Evolutionary conservation across 2,113 vertebrate genomes (phyloP).

Genomic region (Cyprinodon brontotheroides): DNA sequence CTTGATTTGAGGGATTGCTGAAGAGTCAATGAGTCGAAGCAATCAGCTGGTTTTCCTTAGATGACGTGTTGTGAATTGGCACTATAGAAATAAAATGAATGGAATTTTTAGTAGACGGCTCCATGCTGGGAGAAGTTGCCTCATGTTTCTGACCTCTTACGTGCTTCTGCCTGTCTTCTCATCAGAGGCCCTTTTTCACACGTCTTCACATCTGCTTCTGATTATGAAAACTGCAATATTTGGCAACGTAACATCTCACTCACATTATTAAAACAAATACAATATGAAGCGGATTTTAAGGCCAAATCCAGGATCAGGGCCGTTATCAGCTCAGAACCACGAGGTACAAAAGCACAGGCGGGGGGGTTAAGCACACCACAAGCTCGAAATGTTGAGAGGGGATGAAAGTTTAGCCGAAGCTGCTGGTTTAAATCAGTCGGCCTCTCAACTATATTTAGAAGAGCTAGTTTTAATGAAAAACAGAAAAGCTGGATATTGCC

Average conservation of each 20-base stretch:
- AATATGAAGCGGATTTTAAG: conserved; percentile 27
- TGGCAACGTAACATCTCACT: conserved; percentile 13
- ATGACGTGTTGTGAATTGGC: no score
- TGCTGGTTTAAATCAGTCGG: conserved; percentile 2
- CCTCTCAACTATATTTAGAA: background rate
- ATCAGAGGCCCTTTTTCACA: conserved; percentile 6
- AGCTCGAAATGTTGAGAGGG: background rate
- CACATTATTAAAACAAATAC: conserved; percentile 30
- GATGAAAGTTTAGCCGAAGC: background rate
- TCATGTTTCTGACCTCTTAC: conserved; percentile 8
- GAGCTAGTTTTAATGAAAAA: conserved; percentile 39
- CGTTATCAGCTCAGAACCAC: background rate
- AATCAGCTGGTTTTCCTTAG: no score
- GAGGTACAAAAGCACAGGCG: conserved; percentile 44
- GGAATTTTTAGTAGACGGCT: no score
- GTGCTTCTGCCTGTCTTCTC: conserved; percentile 7
- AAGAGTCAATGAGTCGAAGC: no score
- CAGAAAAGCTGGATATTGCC: background rate
- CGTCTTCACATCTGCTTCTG: conserved; percentile 55
- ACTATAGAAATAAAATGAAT: no score
- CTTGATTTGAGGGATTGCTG: no score
- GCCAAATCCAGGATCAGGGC: conserved; percentile 31
- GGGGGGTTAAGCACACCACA: conserved; percentile 45
- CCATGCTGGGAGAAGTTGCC: background rate
- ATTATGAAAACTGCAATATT: conserved; percentile 36